Evolutionary conservation across 2,888 invertebrate genomes (phyloP).

Genomic region (Agrotis puta): DNA sequence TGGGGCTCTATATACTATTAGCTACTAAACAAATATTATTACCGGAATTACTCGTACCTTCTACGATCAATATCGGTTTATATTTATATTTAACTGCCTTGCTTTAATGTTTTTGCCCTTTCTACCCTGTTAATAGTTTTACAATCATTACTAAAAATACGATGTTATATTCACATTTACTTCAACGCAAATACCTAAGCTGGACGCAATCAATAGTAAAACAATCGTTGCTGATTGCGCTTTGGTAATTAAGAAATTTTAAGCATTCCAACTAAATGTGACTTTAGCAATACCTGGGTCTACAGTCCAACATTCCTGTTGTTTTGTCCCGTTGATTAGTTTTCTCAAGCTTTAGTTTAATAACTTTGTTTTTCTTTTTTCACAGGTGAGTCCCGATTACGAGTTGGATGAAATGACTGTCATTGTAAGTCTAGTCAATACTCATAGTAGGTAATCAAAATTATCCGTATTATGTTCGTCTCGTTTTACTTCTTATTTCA

Average conservation of each 20-base stretch:
- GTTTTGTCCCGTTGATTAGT: not conserved
- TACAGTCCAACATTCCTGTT: not conserved
- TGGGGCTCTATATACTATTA: conserved; percentile 47
- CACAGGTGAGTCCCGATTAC: conserved; percentile 83
- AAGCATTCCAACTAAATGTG: conserved; percentile 8
- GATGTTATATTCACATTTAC: conserved; percentile 17
- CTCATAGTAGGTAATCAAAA: conserved; percentile 3
- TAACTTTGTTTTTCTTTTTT: conserved; percentile 66
- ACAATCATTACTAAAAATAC: conserved; percentile 8
- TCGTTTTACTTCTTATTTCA: not conserved
- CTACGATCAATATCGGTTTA: not conserved
- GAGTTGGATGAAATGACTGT: conserved; percentile 70
- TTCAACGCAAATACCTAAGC: conserved; percentile 8
- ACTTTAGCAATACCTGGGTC: conserved; percentile 7
- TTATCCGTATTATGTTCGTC: not conserved
- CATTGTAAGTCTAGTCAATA: conserved; percentile 72
- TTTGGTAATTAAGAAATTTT: conserved; percentile 26
- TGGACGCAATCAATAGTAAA: conserved; percentile 21
- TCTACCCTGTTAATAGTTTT: not conserved
- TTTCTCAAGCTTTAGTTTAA: not conserved
- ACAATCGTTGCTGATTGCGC: conserved; percentile 31
- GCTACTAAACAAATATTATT: conserved; percentile 39
- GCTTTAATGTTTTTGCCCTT: not conserved
- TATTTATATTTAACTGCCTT: conserved; percentile 2
- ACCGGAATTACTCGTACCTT: not conserved